phyloP scores from a whole-genome alignment of 1,140 invertebrate species.

The Onthophagus taurus region DNA sequence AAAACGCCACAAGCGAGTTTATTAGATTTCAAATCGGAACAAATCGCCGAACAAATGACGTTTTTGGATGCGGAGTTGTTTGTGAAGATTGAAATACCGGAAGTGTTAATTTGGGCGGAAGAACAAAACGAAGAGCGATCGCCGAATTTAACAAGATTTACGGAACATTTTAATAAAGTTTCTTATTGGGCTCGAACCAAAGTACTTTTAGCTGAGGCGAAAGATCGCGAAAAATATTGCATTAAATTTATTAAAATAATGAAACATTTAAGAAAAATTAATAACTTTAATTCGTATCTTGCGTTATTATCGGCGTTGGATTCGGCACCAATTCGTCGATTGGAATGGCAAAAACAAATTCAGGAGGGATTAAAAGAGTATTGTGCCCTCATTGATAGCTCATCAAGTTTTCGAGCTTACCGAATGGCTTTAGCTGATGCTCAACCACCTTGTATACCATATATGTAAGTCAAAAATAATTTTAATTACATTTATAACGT shows the following conservation, averaged over 20 bases:
- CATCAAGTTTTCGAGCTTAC: slow-evolving; percentile 91
- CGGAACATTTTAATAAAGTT: slow-evolving; percentile 99
- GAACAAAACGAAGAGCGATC: slow-evolving; percentile 95
- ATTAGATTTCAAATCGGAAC: slow-evolving; percentile 86
- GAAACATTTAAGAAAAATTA: slow-evolving; percentile 93
- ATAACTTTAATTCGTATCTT: slow-evolving; percentile 98
- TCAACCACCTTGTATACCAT: slow-evolving; percentile 94
- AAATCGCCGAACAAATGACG: slow-evolving; percentile 97
- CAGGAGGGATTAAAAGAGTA: slow-evolving; percentile 90
- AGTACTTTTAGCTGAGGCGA: slow-evolving; percentile 71
- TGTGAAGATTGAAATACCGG: slow-evolving; percentile 93
- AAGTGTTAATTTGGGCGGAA: slow-evolving; percentile 92
- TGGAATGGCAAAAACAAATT: slow-evolving; percentile 92
- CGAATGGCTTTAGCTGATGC: slow-evolving; percentile 88
- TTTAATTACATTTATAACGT: slow-evolving; percentile 7
- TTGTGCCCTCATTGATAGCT: slow-evolving; percentile 91
- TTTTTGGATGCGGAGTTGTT: slow-evolving; percentile 91
- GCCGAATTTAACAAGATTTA: slow-evolving; percentile 93
- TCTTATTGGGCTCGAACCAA: slow-evolving; percentile 90
- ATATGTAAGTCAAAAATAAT: slow-evolving; percentile 66
- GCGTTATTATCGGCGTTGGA: slow-evolving; percentile 93
- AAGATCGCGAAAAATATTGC: slow-evolving; percentile 90
- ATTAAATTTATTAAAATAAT: slow-evolving; percentile 98
- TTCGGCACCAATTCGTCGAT: slow-evolving; percentile 85
- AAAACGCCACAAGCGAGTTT: slow-evolving; percentile 37